Evolutionary conservation across 2,888 invertebrate species (phyloP), one percentile per base, ranked within the genome.

Genomic region (Cerceris rybyensis): DNA sequence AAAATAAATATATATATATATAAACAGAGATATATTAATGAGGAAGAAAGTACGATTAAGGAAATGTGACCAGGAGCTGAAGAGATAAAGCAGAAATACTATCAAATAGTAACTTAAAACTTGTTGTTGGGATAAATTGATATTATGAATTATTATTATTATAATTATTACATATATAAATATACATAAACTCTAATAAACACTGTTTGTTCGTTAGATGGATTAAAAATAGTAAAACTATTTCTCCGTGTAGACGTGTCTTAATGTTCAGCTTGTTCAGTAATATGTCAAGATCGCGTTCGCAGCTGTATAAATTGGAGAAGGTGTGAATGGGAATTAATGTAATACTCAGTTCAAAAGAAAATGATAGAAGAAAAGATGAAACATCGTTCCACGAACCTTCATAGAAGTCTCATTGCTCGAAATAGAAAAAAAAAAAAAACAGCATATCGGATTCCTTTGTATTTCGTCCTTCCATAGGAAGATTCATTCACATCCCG

Each of bases 111-210:
- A 85, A 84, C 85, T 86, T 87, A 87, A 79, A 85, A 90, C 88
- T 90, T 90, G 89, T 90, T 90, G 91, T 90, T 90, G 89, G 87
- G 83, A 88, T 90, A 83, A 90, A 90, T 90, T 86, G 78, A 86
- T 86, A 86, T 86, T 86, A 90, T 86, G 87, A 84, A 86, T 87
- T 87, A 88, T 88, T 84, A 89, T 85, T 85, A 86, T 84, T 83
- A 81, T 67, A 76, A 80, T 82, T 84, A 84, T 85, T 86, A 88
- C 68, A 85, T 81, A 87, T 80, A 86, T 81, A 87, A 78, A 82
- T 85, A 88, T 87, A 87, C 86, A 90, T 89, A 89, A 89, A 91
- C 89, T 90, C 88, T 89, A 90, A 90, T 87, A 86, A 88, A 88
- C 83, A 89, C 88, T 91, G 89, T 91, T 91, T 88, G 88, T 88